Evolutionary conservation across 2,797 vertebrate species (phyloP), one percentile per base, ranked within the genome.

Genomic region (Enteromius viviparus): DNA sequence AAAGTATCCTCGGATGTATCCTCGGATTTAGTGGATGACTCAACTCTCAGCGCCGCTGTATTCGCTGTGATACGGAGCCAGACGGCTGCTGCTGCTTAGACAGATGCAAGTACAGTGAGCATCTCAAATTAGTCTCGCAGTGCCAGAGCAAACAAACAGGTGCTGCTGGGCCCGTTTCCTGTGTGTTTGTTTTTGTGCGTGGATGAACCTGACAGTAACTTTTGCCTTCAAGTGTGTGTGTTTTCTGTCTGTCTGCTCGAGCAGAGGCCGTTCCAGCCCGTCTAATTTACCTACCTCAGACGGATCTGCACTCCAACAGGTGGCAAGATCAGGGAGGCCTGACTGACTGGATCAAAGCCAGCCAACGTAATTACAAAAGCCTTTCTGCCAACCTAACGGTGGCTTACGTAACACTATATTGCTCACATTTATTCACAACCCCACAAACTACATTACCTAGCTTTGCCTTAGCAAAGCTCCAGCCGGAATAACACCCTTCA

Each of bases 281-380:
- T 90, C 89, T 93, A 91, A 94, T 94, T 93, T 93, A 88, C 87
- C 42, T 82, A 83, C 89, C 88, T 89, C 89, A 89, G 90, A 91
- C 80, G 82, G 87, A 90, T 88, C 91, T 84, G 85, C 85, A 78
- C 88, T 91, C 89, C 90, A 92, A 93, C 93, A 94, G 93, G 92
- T 94, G 93, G 92, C 89, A 85, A 51, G 86, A 90, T 89, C 90
- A 92, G 81, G 87, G 89, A 87, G 86, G 84, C 88, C 87, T 86
- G 87, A 84, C 85, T 76, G 83, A 78, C 91, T 92, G 92, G 92
- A 94, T 95, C 92, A 94, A 93, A 94, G 93, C 93, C 92, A 91
- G 90, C 42, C 83, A 87, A 92, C 92, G 91, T 94, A 93, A 95
- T 94, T 92, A 94, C 91, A 90, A 90, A 85, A 86, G 72, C 90